These are phyloP conservation scores for Buceros bicornis DNA, from an alignment of 2,797 vertebrate species.

Conservation along the genomic window DNA sequence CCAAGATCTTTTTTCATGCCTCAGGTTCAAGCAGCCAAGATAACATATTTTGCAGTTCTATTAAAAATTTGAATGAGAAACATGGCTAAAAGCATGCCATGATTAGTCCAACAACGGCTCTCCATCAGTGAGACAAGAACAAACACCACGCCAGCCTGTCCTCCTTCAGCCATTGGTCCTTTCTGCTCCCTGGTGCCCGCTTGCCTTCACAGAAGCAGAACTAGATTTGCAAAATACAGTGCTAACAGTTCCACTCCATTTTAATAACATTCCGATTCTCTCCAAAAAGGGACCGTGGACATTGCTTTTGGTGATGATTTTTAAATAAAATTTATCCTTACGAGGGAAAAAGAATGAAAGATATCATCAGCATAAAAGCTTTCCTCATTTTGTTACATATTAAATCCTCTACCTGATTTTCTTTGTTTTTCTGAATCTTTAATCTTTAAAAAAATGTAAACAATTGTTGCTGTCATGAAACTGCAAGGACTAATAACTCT, in stretches of 20 bases:
- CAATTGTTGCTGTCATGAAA: background rate
- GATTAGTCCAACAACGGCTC: background rate
- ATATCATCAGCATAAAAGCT: background rate
- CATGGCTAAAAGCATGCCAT: background rate
- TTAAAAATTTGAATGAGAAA: background rate
- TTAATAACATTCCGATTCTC: background rate
- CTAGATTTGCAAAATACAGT: background rate
- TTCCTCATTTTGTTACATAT: background rate
- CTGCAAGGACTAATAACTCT: conserved; percentile 1
- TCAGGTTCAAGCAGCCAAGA: background rate
- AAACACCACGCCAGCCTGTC: background rate
- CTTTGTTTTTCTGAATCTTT: background rate
- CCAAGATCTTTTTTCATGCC: background rate
- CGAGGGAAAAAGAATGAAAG: background rate
- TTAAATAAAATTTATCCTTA: background rate
- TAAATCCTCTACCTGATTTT: background rate
- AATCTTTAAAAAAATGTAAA: background rate
- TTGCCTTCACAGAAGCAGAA: background rate
- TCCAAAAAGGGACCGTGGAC: background rate
- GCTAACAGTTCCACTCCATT: background rate
- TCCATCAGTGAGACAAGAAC: background rate
- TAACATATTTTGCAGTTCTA: background rate
- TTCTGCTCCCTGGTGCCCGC: background rate
- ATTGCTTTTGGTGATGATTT: background rate
- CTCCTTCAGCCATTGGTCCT: background rate